A percentile compares a stretch with the other conserved stretches of the same genome.
Conservation (phyloP, 2,797 vertebrate species). For the Periophthalmus magnuspinnatus region DNA sequence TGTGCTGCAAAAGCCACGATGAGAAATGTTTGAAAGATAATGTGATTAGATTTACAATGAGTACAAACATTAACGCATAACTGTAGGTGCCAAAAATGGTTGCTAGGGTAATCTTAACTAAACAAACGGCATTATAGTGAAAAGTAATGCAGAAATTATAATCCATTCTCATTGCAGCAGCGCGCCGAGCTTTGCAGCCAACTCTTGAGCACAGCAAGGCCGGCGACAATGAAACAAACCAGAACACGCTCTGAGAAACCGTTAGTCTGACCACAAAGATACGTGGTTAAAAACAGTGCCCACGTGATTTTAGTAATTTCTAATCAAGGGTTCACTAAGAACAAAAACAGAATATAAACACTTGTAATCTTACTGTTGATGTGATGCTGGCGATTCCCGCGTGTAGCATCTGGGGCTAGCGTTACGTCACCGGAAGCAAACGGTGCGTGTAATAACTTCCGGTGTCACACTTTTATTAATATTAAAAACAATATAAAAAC, state of each 20-base stretch:
- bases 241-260: not conserved
- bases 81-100: too few species aligned
- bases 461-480: constrained; percentile 11
- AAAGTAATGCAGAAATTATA: not conserved
- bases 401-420: constrained; percentile 75
- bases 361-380: constrained; percentile 58
- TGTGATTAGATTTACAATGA: not conserved
- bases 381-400: constrained; percentile 75
- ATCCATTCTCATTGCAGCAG: not conserved
- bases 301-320: not conserved
- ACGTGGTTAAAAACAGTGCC: fast-evolving
- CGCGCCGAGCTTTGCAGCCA: fast-evolving
- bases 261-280: not conserved
- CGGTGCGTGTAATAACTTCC: constrained; percentile 54
- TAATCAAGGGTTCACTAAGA: not conserved
- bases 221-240: constrained; percentile 33
- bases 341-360: constrained; percentile 13
- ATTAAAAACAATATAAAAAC: not conserved
- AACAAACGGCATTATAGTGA: not conserved
- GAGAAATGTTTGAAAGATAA: not conserved
- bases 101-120: too few species aligned
- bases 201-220: constrained; percentile 45
- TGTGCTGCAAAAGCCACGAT: not conserved
- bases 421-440: constrained; percentile 66
- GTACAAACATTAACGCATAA: too few species aligned